phyloP scores from a whole-genome alignment of 1,140 invertebrate genomes.

The Subanguina moxae region DNA sequence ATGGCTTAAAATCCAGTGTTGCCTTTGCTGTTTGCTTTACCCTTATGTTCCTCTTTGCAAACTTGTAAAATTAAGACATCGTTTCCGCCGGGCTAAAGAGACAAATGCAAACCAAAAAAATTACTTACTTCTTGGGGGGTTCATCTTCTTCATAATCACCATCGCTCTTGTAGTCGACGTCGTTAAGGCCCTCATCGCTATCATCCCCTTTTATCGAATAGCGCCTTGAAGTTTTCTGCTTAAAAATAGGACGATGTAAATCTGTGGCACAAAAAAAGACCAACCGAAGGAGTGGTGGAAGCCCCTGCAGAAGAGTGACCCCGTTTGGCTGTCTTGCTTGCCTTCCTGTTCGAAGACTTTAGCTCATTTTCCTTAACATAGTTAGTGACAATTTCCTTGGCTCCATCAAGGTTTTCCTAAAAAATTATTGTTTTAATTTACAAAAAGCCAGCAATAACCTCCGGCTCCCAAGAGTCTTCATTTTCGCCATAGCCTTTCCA shows the following conservation, averaged over 20 bases:
- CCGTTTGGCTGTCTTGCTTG: neutral
- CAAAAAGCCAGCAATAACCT: neutral
- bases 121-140: neutral
- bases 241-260: neutral
- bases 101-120: neutral
- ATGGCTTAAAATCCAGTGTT: too few relatives aligned
- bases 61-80: too few relatives aligned
- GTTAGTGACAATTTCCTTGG: neutral
- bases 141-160: neutral
- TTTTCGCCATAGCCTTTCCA: constrained; percentile 8
- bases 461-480: constrained; percentile 14
- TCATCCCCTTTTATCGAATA: neutral
- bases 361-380: neutral
- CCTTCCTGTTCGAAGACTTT: neutral
- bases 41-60: too few relatives aligned
- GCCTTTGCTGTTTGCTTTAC: too few relatives aligned
- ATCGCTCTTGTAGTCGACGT: neutral
- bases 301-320: neutral
- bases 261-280: neutral
- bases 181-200: neutral
- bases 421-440: too few relatives aligned
- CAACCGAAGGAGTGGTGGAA: neutral
- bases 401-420: neutral
- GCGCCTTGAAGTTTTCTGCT: neutral
- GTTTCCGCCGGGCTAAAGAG: too few relatives aligned